Base-by-base conservation (phyloP, 2,113 vertebrate species). In the Dromaius novaehollandiae region DNA sequence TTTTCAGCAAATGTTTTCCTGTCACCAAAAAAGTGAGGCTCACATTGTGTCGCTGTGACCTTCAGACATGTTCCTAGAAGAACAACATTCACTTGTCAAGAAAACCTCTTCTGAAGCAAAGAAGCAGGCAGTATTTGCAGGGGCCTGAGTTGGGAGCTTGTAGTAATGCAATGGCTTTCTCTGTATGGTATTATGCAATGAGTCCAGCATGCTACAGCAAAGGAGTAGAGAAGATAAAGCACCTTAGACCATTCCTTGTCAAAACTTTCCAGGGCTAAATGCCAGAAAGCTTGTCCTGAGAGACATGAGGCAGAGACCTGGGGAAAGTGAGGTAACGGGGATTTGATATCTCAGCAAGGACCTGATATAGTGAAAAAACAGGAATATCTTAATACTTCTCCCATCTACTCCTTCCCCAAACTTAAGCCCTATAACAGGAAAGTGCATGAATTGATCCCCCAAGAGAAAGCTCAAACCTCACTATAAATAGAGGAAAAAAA, bases 401-500 rank as follows among this genome's bases (percentile, higher is more conserved):
- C 76, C 74, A 50, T 40, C 80, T 51, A 8, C 13, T 75, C 38
- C 36, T 74, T 85, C 65, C 86, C 68, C 10, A 44, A 70, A 13
- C 88, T 85, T 86, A 40, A 90, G 53, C 81, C 81, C 86, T 53
- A 2, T 69, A 74, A 76, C 38, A 78, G 55, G 58, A 92, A 96
- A 94, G 86, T 40, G 56, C 73, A 90, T 66, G 79, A 85, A 93
- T 26, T 78, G 94, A 86, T 87, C 38, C 56, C 88, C 86, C 74
- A 46, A 53, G 94, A 91, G 90, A 74, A 90, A 58, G 60, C 75
- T 89, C 76, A 50, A 85, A 86, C 74, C 69, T 83, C 40, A 9
- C 76, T 64, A 83, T 44, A 83, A 95, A 93, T 56, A 38, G 38
- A 38, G 86, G 90, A 83, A 84, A 92, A 89, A 92, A 95, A 84